A percentile compares a stretch with the other conserved stretches of the same genome.
These are phyloP conservation scores for Leptogaster cylindrica DNA, from an alignment of 2,888 invertebrate genomes.

Conservation along the genomic window DNA sequence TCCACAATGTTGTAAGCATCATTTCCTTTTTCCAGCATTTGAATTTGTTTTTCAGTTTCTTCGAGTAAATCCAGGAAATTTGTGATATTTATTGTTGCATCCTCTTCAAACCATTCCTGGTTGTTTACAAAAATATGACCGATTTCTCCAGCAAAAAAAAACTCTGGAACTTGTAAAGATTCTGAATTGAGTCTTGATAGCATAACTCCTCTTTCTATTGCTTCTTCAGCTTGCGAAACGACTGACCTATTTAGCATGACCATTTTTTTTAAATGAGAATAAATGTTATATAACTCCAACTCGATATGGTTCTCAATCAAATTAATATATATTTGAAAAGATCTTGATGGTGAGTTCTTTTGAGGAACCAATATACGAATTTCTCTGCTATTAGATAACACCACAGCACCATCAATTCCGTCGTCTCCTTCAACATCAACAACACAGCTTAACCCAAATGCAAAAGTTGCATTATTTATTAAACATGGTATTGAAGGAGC, in stretches of 20 bases:
- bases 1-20: too few species aligned
- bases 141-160: constrained; percentile 52
- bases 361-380: constrained; percentile 58
- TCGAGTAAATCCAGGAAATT: constrained; percentile 34
- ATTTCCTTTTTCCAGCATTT: not conserved
- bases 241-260: constrained; percentile 54
- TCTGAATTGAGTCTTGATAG: constrained; percentile 44
- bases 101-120: constrained; percentile 53
- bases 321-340: constrained; percentile 55
- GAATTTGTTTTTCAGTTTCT: constrained; percentile 4
- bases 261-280: constrained; percentile 53
- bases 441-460: constrained; percentile 56
- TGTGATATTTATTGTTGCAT: constrained; percentile 52
- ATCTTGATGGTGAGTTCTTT: constrained; percentile 54
- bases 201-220: constrained; percentile 45
- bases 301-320: constrained; percentile 56
- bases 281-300: constrained; percentile 55
- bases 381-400: constrained; percentile 50
- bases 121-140: constrained; percentile 54
- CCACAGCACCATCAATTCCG: constrained; percentile 56
- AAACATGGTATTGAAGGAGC: constrained; percentile 56
- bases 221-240: constrained; percentile 48
- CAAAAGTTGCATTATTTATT: constrained; percentile 50
- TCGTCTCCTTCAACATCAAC: constrained; percentile 55
- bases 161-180: constrained; percentile 50